Evolutionary conservation across 2,888 invertebrate genomes (phyloP).

Genomic region (Hyalella azteca): DNA sequence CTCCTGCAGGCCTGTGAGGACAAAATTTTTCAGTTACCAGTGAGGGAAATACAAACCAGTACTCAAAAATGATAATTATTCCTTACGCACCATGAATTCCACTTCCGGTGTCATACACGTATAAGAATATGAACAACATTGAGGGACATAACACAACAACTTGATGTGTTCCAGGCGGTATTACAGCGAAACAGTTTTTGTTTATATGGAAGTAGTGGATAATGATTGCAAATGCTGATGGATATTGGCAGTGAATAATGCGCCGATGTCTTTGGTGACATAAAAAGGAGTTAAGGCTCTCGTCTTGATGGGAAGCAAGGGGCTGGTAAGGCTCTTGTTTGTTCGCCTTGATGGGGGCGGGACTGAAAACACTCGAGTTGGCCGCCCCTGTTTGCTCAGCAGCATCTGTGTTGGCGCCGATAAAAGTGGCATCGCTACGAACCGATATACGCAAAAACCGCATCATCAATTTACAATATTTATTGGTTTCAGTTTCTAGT

Average conservation of each 20-base stretch:
- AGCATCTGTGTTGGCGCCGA: constrained; percentile 7
- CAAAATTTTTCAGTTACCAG: no score
- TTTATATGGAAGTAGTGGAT: no score
- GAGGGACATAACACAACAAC: background rate
- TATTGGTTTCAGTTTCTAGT: no score
- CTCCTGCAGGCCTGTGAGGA: no score
- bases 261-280: background rate
- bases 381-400: background rate
- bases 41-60: no score
- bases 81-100: background rate
- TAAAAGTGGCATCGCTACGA: background rate
- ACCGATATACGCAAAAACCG: background rate
- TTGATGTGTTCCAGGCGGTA: background rate
- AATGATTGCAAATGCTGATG: background rate
- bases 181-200: background rate
- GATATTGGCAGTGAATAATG: background rate
- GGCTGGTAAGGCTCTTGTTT: no score
- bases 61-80: no score
- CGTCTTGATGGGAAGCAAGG: no score
- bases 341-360: constrained; percentile 3
- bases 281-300: background rate
- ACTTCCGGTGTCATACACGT: background rate
- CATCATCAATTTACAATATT: background rate
- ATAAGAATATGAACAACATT: background rate
- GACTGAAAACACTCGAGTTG: constrained; percentile 29